phyloP scores from a whole-genome alignment of 2,888 invertebrate genomes.

The Schrankia costaestrigalis region DNA sequence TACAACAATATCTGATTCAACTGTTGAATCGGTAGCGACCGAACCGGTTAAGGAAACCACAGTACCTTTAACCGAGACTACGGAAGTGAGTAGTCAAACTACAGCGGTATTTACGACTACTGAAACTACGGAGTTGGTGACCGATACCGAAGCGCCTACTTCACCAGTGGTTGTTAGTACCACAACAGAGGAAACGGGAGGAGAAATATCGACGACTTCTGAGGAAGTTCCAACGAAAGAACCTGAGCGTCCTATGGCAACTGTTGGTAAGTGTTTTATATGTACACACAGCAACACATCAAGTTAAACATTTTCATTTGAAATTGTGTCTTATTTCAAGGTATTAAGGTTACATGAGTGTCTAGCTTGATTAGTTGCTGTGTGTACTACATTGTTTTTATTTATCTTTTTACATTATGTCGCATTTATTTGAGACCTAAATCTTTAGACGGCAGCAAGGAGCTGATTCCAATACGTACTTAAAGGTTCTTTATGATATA shows the following conservation, averaged over 20 bases:
- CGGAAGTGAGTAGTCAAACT: constrained; percentile 5
- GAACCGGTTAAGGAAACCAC: constrained; percentile 34
- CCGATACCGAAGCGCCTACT: constrained; percentile 40
- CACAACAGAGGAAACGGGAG: constrained; percentile 25
- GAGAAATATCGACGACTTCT: constrained; percentile 13
- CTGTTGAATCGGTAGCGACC: constrained; percentile 21
- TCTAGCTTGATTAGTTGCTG: no score
- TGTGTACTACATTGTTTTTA: no score
- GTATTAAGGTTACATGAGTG: no score
- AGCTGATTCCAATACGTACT: no score
- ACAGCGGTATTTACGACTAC: constrained; percentile 5
- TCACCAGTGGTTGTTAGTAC: constrained; percentile 41
- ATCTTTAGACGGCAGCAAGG: no score
- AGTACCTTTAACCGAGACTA: constrained; percentile 21
- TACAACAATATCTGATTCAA: constrained; percentile 19
- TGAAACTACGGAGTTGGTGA: constrained; percentile 13
- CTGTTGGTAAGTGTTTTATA: constrained; percentile 51
- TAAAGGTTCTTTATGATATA: no score
- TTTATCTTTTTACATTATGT: background rate
- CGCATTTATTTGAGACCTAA: no score
- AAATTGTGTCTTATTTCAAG: no score
- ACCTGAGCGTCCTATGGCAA: constrained; percentile 45
- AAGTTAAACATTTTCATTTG: no score
- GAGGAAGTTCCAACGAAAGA: constrained; percentile 22
- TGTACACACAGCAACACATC: no score